phyloP scores from a whole-genome alignment of 2,113 vertebrate species.

The Theristicus caerulescens region DNA sequence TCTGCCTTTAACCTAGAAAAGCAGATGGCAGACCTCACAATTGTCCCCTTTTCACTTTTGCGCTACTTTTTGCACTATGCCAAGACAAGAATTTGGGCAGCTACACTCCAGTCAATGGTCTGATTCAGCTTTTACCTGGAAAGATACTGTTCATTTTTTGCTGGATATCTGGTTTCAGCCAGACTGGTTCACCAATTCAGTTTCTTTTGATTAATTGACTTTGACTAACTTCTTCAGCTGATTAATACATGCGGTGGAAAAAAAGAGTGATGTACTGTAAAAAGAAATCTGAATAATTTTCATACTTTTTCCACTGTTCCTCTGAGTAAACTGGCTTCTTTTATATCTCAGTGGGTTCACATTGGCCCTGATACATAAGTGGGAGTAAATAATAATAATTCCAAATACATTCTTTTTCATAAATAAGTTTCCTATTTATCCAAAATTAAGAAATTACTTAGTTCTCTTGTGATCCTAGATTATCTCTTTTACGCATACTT shows the following conservation, averaged over 20 bases:
- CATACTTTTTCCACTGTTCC: neutral
- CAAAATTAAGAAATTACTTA: neutral
- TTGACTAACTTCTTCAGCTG: neutral
- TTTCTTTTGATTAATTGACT: neutral
- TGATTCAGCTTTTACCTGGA: neutral
- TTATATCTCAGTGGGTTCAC: neutral
- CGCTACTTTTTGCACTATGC: neutral
- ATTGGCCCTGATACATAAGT: neutral
- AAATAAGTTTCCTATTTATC: neutral
- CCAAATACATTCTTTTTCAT: neutral
- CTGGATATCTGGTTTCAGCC: neutral
- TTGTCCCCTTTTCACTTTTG: fast-evolving
- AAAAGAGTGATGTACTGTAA: neutral
- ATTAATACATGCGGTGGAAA: neutral
- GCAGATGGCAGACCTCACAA: neutral
- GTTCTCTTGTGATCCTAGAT: neutral
- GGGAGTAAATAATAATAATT: neutral
- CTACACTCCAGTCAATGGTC: neutral
- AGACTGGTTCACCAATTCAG: neutral
- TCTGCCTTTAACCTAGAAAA: neutral
- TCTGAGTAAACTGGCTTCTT: neutral
- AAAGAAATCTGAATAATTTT: neutral
- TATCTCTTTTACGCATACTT: neutral
- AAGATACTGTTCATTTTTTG: neutral
- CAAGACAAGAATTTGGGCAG: neutral